Evolutionary conservation across 2,797 vertebrate genomes (phyloP).

Genomic region (Avahi laniger): DNA sequence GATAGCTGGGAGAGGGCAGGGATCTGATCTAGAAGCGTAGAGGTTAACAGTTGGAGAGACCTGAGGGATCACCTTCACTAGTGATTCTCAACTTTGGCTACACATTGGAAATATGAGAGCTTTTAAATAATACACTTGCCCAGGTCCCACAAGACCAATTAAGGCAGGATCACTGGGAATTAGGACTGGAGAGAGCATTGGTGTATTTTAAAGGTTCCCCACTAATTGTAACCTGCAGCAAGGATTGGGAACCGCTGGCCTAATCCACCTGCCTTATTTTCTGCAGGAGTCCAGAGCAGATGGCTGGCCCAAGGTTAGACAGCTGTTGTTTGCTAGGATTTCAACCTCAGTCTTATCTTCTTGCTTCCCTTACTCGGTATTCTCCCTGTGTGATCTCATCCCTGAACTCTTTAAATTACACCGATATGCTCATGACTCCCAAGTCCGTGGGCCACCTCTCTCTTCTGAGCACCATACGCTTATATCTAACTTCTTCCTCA

Average conservation of each 20-base stretch:
- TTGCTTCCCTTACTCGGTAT: background rate
- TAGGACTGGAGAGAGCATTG: background rate
- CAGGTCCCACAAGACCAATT: background rate
- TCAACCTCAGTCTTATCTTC: background rate
- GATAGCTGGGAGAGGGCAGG: background rate
- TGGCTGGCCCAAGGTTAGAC: background rate
- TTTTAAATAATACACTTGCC: background rate
- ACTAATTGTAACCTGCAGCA: background rate
- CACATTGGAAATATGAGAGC: background rate
- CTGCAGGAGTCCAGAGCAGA: background rate
- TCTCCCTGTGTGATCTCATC: background rate
- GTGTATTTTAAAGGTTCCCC: background rate
- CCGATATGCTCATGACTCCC: background rate
- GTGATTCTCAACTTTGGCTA: background rate
- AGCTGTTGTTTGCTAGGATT: background rate
- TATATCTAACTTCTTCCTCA: background rate
- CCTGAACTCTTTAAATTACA: background rate
- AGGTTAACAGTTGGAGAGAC: background rate
- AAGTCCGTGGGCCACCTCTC: background rate
- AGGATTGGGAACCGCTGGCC: background rate
- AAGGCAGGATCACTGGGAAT: background rate
- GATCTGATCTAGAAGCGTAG: background rate
- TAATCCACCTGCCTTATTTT: background rate
- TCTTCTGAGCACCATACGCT: background rate
- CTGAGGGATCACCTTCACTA: background rate